phyloP scores from a whole-genome alignment of 2,113 vertebrate species.

The Phocoena sinus region DNA sequence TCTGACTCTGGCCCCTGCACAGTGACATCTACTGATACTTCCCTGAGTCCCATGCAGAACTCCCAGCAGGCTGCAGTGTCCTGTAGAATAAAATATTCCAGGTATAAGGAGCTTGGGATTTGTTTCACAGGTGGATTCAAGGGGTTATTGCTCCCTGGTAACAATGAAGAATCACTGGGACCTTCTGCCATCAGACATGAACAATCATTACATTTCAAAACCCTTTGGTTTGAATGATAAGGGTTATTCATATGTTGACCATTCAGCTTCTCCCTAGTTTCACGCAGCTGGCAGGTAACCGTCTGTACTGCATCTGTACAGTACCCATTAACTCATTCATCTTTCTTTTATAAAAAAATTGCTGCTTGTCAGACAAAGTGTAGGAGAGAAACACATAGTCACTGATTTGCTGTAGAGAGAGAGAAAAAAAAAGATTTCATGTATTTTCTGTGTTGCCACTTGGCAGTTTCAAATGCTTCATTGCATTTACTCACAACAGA shows the following conservation, averaged over 20 bases:
- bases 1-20: neutral
- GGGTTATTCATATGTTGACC: too few species aligned
- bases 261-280: neutral
- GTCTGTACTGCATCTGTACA: neutral
- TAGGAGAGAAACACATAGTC: neutral
- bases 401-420: neutral
- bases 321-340: neutral
- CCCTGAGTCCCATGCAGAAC: neutral
- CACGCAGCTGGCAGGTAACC: neutral
- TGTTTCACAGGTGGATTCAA: neutral
- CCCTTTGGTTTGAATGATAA: neutral
- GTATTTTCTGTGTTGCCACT: neutral
- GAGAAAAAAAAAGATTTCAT: neutral
- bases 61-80: neutral
- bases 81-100: neutral
- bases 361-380: neutral
- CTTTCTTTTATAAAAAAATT: neutral
- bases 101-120: neutral
- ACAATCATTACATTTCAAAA: neutral
- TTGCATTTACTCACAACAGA: neutral
- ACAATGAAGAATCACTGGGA: neutral
- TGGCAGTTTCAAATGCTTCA: neutral
- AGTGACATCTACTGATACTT: neutral
- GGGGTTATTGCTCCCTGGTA: neutral
- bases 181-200: neutral